Evolutionary conservation across 2,797 vertebrate species (phyloP), one percentile per base, ranked within the genome.

Genomic region (Catostomus latipinnis): DNA sequence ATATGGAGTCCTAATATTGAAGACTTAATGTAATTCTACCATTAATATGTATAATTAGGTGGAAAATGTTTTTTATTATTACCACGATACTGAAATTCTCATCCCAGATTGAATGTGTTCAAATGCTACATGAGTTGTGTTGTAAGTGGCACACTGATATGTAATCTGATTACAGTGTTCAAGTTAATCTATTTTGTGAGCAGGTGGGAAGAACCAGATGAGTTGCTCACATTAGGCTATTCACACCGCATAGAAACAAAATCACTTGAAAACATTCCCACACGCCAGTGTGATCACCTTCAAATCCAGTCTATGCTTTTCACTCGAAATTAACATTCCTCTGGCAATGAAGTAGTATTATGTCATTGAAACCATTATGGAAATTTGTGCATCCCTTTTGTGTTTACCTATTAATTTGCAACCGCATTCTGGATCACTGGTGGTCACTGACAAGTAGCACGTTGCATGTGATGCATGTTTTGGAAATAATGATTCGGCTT

Each of bases 131-230:
- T 16, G 74, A 49, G 74, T 60, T 18, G 12, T 3, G 34, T 34
- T 34, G 34, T 34, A 34, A 34, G 34, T 34, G 34, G 34, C 63
- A 78, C 45, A 83, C 66, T 46, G 74, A 83, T 71, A 87, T 81
- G 54, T 22, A 83, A 50, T 81, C 65, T 84, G 69, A 68, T 54
- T 70, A 53, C 4, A 34, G 34, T 34, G 34, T 34, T 34, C 34
- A 22, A 75, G 57, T 62, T 76, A 77, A 82, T 87, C 46, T 73
- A 80, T 84, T 86, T 81, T 84, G 78, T 76, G 79, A 85, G 82
- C 87, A 88, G 34, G 34, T 90, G 88, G 71, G 70, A 54, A 56
- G 13, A 70, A 50, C 66, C 65, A 45, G 13, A 43, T 60, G 65
- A 49, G 57, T n/a, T 16, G 14, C 45, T 50, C 12, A 6, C 65